These are phyloP conservation scores for Podarcis cretensis DNA, from an alignment of 2,113 vertebrate genomes.

Conservation along the genomic window DNA sequence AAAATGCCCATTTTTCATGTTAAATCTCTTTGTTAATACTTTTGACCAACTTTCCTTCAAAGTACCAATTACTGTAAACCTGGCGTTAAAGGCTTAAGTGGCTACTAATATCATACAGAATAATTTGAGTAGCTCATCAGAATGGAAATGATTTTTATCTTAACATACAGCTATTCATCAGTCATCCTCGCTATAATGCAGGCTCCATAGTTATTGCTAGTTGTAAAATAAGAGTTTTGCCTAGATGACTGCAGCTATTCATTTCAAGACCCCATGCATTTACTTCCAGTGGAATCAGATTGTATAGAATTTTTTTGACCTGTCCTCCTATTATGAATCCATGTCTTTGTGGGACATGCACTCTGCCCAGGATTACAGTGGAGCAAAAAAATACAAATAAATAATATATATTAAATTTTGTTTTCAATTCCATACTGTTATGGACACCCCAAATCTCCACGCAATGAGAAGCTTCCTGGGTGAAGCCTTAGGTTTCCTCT, in stretches of 20 bases:
- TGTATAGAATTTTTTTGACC: neutral
- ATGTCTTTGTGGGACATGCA: neutral
- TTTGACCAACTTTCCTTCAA: neutral
- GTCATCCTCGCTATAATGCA: conserved; percentile 12
- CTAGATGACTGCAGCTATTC: neutral
- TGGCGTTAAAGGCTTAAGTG: neutral
- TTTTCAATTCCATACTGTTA: neutral
- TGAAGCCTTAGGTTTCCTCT: neutral
- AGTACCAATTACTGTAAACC: conserved; percentile 19
- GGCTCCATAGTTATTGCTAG: neutral
- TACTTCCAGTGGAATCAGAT: neutral
- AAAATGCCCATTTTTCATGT: neutral
- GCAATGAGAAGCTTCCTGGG: neutral
- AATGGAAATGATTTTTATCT: conserved; percentile 14
- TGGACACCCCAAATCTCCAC: neutral
- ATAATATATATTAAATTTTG: neutral
- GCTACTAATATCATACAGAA: neutral
- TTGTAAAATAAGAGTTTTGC: conserved; percentile 2
- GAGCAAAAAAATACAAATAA: neutral
- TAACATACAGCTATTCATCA: neutral
- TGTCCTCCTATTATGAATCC: neutral
- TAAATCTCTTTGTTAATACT: conserved; percentile 10
- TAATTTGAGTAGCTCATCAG: neutral
- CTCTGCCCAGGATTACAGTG: neutral
- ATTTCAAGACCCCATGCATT: neutral